Evolutionary conservation across 1,140 invertebrate genomes (phyloP).

Genomic region (Colletes gigas): DNA sequence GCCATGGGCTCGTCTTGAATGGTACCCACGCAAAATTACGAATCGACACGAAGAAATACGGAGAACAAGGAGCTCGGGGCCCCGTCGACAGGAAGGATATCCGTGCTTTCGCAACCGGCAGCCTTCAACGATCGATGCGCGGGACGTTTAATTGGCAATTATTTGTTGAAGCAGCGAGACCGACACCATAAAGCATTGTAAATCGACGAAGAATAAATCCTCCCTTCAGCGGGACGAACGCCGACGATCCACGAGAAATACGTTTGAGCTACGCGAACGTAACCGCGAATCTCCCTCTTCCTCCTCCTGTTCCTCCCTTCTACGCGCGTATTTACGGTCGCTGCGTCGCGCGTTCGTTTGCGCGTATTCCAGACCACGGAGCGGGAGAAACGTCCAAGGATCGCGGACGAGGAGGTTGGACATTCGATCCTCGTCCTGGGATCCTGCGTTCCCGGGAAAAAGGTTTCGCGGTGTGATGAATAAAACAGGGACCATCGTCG

Average conservation of each 20-base stretch:
- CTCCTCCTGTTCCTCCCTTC: slow-evolving; percentile 9
- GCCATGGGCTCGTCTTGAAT: no score
- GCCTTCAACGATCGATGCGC: slow-evolving; percentile 63
- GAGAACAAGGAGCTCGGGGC: neutral
- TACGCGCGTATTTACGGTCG: neutral
- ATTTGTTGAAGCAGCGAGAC: slow-evolving; percentile 73
- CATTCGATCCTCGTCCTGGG: slow-evolving; percentile 35
- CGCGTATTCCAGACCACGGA: neutral
- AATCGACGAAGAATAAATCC: slow-evolving; percentile 72
- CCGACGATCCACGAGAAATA: slow-evolving; percentile 52
- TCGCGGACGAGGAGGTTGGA: slow-evolving; percentile 10
- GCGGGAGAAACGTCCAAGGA: neutral
- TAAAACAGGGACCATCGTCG: slow-evolving; percentile 35
- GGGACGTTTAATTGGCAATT: slow-evolving; percentile 75
- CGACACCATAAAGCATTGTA: slow-evolving; percentile 75
- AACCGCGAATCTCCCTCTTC: slow-evolving; percentile 24
- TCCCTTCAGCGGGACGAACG: slow-evolving; percentile 59
- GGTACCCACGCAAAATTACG: slow-evolving; percentile 6
- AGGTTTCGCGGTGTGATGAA: slow-evolving; percentile 34
- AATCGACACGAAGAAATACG: neutral
- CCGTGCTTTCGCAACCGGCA: slow-evolving; percentile 53
- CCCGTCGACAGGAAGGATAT: slow-evolving; percentile 34
- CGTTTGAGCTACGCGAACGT: slow-evolving; percentile 21
- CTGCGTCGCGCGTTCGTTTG: slow-evolving; percentile 4
- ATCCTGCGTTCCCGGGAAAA: slow-evolving; percentile 27